These are phyloP conservation scores for Lampris incognitus DNA, from an alignment of 2,113 vertebrate genomes.

Conservation along the genomic window DNA sequence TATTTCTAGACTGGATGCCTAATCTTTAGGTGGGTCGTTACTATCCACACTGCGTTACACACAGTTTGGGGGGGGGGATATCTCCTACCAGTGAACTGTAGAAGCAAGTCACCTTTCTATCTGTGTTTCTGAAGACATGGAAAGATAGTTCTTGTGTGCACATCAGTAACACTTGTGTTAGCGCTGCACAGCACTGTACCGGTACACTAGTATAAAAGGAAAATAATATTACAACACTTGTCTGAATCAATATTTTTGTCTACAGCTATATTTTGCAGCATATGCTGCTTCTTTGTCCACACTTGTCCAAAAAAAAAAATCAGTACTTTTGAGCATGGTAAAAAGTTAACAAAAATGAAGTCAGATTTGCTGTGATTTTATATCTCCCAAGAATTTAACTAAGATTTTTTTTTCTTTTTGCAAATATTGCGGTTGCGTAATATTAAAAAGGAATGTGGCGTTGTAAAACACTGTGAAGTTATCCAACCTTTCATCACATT, in stretches of 20 bases:
- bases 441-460: neutral
- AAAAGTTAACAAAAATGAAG: constrained; percentile 7
- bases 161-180: too few relatives aligned
- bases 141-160: too few relatives aligned
- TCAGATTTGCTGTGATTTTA: constrained; percentile 1
- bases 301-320: neutral
- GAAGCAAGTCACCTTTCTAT: too few relatives aligned
- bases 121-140: too few relatives aligned
- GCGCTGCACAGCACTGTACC: too few relatives aligned
- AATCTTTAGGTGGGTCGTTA: too few relatives aligned
- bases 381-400: neutral
- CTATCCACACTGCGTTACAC: too few relatives aligned
- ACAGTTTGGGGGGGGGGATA: too few relatives aligned
- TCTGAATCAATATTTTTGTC: neutral
- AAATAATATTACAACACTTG: too few relatives aligned
- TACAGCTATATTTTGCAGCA: neutral
- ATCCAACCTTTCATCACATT: constrained; percentile 36
- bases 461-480: neutral
- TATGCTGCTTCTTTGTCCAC: neutral
- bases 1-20: too few relatives aligned
- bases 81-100: too few relatives aligned
- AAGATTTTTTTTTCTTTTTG: neutral
- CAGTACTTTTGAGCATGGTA: neutral
- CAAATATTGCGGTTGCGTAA: constrained; percentile 21
- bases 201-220: too few relatives aligned